phyloP scores from a whole-genome alignment of 2,797 vertebrate genomes.

The Silurus lanzhouensis region DNA sequence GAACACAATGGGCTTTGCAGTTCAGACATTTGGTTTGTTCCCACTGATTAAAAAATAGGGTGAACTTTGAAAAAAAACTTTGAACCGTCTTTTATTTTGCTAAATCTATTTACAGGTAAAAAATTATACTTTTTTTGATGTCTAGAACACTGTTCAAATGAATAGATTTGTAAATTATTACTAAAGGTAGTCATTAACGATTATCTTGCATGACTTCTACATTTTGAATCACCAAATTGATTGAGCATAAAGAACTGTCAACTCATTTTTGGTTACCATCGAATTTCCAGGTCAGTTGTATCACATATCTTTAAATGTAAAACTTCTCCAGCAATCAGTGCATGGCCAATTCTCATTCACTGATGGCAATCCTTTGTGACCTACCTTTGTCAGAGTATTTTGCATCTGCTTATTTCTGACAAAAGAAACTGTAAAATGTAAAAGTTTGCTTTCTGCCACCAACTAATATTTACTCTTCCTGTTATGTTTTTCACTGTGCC shows the following conservation, averaged over 20 bases:
- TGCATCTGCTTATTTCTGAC: background rate
- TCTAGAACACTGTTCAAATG: background rate
- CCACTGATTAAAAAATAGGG: no score
- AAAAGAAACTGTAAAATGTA: background rate
- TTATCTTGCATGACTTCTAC: background rate
- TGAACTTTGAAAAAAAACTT: no score
- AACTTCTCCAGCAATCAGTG: background rate
- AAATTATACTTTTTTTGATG: background rate
- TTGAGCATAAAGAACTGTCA: background rate
- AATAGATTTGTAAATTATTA: background rate
- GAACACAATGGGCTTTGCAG: no score
- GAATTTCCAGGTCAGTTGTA: background rate
- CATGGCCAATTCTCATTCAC: background rate
- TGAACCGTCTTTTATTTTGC: background rate
- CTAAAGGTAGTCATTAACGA: background rate
- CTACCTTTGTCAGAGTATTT: background rate
- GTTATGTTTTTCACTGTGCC: background rate
- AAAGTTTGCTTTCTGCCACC: background rate
- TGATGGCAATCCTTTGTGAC: background rate
- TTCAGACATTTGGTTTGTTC: no score
- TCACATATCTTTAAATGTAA: background rate
- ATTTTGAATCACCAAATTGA: background rate
- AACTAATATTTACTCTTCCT: background rate
- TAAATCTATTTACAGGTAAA: background rate
- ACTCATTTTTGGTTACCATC: background rate